Evolutionary conservation across 2,888 invertebrate species (phyloP).

Genomic region (Diachrysia chrysitis): DNA sequence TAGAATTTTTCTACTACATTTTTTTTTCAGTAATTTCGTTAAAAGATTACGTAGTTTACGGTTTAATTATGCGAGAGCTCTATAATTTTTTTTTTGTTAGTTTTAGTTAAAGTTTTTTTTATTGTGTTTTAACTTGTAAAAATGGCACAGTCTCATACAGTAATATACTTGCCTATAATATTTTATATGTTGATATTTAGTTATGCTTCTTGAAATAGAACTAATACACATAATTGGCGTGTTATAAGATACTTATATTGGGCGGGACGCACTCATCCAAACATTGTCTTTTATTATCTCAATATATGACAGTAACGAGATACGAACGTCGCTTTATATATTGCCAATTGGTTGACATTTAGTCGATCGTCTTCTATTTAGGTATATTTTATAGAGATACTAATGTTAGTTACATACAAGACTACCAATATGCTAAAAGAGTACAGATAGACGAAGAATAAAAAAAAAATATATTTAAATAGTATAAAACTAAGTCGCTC

Average conservation of each 20-base stretch:
- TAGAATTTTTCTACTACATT: too few species aligned
- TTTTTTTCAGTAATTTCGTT: too few species aligned
- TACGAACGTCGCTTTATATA: slow-evolving; percentile 34
- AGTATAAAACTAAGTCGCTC: too few species aligned
- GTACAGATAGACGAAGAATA: too few species aligned
- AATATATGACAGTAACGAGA: slow-evolving; percentile 42
- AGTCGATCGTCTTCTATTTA: slow-evolving; percentile 6
- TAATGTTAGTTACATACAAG: not conserved
- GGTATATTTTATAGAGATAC: slow-evolving; percentile 6
- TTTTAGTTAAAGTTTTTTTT: too few species aligned
- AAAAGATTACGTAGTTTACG: too few species aligned
- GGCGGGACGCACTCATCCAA: slow-evolving; percentile 28
- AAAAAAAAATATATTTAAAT: too few species aligned
- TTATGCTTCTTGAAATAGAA: not conserved
- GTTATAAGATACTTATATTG: slow-evolving; percentile 46
- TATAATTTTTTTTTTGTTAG: too few species aligned
- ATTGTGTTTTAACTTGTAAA: not conserved
- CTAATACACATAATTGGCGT: slow-evolving; percentile 31
- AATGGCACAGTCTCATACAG: not conserved
- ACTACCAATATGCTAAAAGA: not conserved
- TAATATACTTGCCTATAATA: not conserved
- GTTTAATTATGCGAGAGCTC: too few species aligned
- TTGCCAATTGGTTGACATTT: slow-evolving; percentile 28
- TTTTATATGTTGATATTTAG: not conserved
- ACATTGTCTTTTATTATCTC: slow-evolving; percentile 47